Evolutionary conservation across 2,797 vertebrate genomes (phyloP).

Genomic region (Rhinatrema bivittatum): DNA sequence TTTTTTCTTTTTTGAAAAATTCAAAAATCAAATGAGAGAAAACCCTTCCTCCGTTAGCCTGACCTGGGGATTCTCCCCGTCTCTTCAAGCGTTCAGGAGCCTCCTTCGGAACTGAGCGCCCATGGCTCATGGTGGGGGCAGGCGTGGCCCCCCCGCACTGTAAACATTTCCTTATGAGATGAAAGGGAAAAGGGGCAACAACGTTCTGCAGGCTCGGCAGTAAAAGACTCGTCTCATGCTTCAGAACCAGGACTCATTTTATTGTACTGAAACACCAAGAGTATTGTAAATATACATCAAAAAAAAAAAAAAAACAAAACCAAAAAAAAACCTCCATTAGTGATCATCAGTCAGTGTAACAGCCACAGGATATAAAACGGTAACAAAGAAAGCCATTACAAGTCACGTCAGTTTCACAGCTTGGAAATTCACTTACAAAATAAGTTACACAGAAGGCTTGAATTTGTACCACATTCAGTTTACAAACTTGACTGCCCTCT

Average conservation of each 20-base stretch:
- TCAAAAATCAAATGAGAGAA: no score
- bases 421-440: slow-evolving; percentile 31
- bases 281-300: no score
- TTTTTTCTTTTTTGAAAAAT: no score
- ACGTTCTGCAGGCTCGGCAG: background rate
- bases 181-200: slow-evolving; percentile 5
- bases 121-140: no score
- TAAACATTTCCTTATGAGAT: no score
- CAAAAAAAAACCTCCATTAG: slow-evolving; percentile 51
- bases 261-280: slow-evolving; percentile 70
- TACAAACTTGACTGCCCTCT: slow-evolving; percentile 22
- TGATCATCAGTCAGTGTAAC: slow-evolving; percentile 60
- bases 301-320: slow-evolving; percentile 43
- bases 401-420: slow-evolving; percentile 36
- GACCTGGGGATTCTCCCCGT: no score
- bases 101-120: no score
- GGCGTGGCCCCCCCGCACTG: no score
- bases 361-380: slow-evolving; percentile 42
- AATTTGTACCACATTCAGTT: slow-evolving; percentile 11
- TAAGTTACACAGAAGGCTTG: slow-evolving; percentile 30
- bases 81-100: no score
- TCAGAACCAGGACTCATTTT: slow-evolving; percentile 61
- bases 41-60: no score
- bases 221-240: slow-evolving; percentile 38
- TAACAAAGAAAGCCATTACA: slow-evolving; percentile 45